Evolutionary conservation across 2,113 vertebrate genomes (phyloP), one percentile per base, ranked within the genome.

Genomic region (Galemys pyrenaicus): DNA sequence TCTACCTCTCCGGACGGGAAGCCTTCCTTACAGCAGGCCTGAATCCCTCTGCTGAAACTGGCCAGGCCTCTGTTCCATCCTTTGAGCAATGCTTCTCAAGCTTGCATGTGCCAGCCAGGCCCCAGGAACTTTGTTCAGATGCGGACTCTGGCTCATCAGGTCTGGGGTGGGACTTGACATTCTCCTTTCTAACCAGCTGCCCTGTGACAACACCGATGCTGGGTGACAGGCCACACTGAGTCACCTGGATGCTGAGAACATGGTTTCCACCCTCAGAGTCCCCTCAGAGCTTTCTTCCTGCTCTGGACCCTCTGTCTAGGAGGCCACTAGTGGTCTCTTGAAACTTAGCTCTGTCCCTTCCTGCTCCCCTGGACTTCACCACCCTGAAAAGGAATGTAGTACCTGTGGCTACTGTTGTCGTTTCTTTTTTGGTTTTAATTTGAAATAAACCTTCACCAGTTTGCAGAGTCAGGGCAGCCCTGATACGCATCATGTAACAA

Each of bases 401-500:
- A 6, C n/a, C 71, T 75, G 30, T 39, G 71, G 75, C 51, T 54
- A 71, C 71, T 39, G 41, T 87, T 95, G 92, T 97, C 86, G 51
- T 88, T 89, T 58, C 28, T 62, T 86, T 51, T 75, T 86, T 17
- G 49, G 94, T 97, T 98, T 98, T 97, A 98, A 98, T 98, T 98
- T 95, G 97, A 98, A 98, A 98, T 97, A 98, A 97, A 97, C 94
- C 95, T 97, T 97, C 97, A 98, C 98, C 96, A 97, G 95, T 98
- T 98, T 98, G 96, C 97, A 96, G 97, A 98, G 96, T 93, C 77
- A 94, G 95, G 96, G 96, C 89, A 94, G 92, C 92, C 96, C 97
- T 95, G 97, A 97, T 94, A 78, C 32, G 92, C 95, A 97, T 94
- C 97, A 94, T 96, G 92, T 49, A 97, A 98, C 97, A 96, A 93